These are phyloP conservation scores for Eupristina koningsbergeri DNA, from an alignment of 1,140 invertebrate species.

Conservation along the genomic window DNA sequence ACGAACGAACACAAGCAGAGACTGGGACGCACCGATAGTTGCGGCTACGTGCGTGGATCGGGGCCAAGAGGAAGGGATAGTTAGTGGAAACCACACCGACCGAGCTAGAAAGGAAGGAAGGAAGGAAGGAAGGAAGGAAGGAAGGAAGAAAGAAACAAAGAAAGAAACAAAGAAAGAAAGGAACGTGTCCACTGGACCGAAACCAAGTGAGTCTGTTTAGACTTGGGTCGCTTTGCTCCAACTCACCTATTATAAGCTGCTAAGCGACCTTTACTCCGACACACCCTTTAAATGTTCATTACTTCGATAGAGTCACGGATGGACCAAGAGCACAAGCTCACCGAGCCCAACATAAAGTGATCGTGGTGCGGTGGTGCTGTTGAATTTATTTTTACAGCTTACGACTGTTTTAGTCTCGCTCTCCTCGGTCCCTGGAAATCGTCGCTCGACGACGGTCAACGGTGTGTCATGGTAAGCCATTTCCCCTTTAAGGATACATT, in stretches of 20 bases:
- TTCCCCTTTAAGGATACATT: neutral
- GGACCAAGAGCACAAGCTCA: slow-evolving; percentile 30
- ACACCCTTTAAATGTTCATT: slow-evolving; percentile 71
- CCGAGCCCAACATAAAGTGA: slow-evolving; percentile 36
- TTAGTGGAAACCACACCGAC: neutral
- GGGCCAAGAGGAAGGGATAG: neutral
- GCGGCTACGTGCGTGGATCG: neutral
- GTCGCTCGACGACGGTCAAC: slow-evolving; percentile 39
- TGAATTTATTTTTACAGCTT: neutral
- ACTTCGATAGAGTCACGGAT: slow-evolving; percentile 58
- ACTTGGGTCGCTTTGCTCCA: neutral
- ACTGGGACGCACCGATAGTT: neutral
- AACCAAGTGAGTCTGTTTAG: neutral
- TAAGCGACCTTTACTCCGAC: slow-evolving; percentile 62
- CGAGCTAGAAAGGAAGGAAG: no score
- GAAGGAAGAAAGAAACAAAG: no score
- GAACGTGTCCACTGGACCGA: slow-evolving; percentile 4
- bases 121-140: no score
- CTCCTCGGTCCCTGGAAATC: slow-evolving; percentile 14
- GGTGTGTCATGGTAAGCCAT: slow-evolving; percentile 50
- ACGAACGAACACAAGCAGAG: neutral
- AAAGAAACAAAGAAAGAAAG: neutral
- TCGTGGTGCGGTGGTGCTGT: neutral
- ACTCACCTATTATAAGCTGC: slow-evolving; percentile 55
- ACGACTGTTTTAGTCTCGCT: neutral